Base-by-base conservation (phyloP, 2,113 vertebrate genomes). In the Protobothrops mucrosquamatus region DNA sequence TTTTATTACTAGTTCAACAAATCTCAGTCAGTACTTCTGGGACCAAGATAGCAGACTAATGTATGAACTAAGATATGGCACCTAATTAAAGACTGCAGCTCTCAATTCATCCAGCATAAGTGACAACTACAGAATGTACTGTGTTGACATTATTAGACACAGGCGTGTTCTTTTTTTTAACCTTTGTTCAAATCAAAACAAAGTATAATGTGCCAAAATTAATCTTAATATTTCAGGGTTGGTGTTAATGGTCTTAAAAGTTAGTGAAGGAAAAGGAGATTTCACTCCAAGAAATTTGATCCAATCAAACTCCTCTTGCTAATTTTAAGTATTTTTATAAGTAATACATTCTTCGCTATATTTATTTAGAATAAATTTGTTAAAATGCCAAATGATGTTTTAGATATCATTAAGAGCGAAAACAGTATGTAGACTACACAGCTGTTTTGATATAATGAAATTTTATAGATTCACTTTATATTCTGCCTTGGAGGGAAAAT, bases 121-220 rank as follows among this genome's bases (percentile, higher is more conserved):
- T 59, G 43, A 85, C 61, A 55, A 43, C 55, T 90, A 61, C 74
- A 90, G 59, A 57, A 87, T 85, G 39, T 88, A 85, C 61, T 54
- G 26, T 69, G 61, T 29, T 94, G 29, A 43, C n/a, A 90, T 88
- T 48, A 74, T 89, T 93, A 89, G 91, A 26, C 29, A 39, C 29
- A 34, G 29, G 74, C 6, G 56, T 89, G 46, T 39, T n/a, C 24
- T 20, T 54, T 89, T 48, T 87, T 59, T 55, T 48, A 8, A 14
- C 6, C 29, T 59, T 34, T 89, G 92, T 87, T 10, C 89, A 93
- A 91, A 92, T 92, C 34, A 93, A 91, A 95, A 34, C 55, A 86
- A 46, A 74, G 24, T 81, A 22, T 85, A 85, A 92, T 23, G 64
- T 54, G 46, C 46, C 39, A 87, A 94, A 89, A 87, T 1, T 52